Conservation (phyloP, 2,797 vertebrate genomes). For the Dallia pectoralis region DNA sequence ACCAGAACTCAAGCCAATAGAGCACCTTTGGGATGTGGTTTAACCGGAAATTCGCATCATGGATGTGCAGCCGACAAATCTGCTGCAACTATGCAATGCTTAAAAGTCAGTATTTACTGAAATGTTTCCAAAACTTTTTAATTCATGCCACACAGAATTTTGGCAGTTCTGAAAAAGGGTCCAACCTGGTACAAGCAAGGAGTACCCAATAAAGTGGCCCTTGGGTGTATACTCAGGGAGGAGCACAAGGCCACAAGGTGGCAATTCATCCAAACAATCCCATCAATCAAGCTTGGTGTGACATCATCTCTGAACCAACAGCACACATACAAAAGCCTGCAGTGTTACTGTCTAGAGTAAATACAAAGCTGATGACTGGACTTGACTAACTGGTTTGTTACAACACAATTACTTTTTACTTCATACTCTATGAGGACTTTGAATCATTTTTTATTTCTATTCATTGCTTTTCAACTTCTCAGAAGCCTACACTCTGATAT, state of each 20-base stretch:
- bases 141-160: no score
- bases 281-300: conserved; percentile 32
- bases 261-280: conserved; percentile 28
- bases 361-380: not conserved
- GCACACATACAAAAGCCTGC: conserved; percentile 17
- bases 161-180: no score
- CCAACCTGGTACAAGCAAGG: no score
- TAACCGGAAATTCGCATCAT: conserved; percentile 37
- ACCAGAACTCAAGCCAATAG: no score
- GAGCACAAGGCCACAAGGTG: conserved; percentile 32
- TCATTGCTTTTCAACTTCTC: not conserved
- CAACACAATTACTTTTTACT: conserved; percentile 20
- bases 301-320: conserved; percentile 15
- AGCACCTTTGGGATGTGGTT: conserved; percentile 33
- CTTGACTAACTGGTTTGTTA: conserved; percentile 9
- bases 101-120: not conserved
- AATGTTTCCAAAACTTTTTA: not conserved
- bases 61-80: conserved; percentile 46
- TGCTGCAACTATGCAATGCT: conserved; percentile 24
- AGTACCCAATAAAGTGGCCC: no score
- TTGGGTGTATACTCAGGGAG: not conserved
- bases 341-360: not conserved
- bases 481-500: not conserved
- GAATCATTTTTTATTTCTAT: not conserved
- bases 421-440: not conserved